Percentiles rank a stretch among this genome's conserved stretches.
phyloP scores from a whole-genome alignment of 2,113 vertebrate genomes.

The Muntiacus reevesi region DNA sequence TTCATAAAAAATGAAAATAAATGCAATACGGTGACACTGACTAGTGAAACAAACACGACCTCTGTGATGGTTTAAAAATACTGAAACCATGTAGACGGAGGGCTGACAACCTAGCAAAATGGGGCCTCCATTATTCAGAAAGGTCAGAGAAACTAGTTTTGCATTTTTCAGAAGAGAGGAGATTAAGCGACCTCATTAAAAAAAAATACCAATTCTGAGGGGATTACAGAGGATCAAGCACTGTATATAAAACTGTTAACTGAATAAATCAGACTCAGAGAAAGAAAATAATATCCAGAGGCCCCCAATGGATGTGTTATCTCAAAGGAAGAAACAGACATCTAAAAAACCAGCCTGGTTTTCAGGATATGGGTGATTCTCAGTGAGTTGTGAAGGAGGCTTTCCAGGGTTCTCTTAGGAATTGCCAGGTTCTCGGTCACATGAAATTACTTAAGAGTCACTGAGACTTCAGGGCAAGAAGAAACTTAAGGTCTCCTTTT shows the following conservation, averaged over 20 bases:
- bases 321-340: background rate
- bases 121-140: background rate
- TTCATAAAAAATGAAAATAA: background rate
- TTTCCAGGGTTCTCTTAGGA: background rate
- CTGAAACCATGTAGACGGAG: background rate
- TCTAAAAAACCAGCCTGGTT: background rate
- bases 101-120: background rate
- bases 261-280: constrained; percentile 2
- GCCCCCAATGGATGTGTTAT: background rate
- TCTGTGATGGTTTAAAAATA: background rate
- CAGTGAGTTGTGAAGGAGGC: background rate
- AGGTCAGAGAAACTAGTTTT: background rate
- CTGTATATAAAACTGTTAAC: background rate
- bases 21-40: background rate
- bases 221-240: constrained; percentile 10
- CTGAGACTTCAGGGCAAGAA: background rate
- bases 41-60: background rate
- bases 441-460: background rate
- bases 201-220: constrained; percentile 11
- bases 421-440: background rate
- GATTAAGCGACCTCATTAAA: background rate
- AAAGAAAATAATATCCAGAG: background rate
- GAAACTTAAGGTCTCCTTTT: background rate
- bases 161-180: constrained; percentile 14
- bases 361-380: background rate